Evolutionary conservation across 2,888 invertebrate species (phyloP).

Genomic region (Eilema caniola): DNA sequence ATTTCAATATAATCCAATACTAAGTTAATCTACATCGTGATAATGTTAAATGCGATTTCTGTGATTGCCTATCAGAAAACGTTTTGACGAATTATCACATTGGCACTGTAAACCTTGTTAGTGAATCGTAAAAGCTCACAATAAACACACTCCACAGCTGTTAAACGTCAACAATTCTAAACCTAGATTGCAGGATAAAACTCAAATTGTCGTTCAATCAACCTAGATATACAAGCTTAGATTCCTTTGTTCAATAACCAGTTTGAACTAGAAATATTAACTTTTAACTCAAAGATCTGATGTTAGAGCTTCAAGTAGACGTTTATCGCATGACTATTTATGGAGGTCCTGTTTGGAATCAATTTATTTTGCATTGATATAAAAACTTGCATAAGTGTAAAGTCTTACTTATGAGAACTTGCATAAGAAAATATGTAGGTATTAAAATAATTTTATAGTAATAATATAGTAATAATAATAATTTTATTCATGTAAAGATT

Average conservation of each 20-base stretch:
- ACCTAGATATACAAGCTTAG: slow-evolving; percentile 60
- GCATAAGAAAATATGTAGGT: background rate
- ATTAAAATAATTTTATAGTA: too few relatives aligned
- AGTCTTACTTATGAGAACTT: background rate
- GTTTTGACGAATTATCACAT: slow-evolving; percentile 18
- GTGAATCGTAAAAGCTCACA: slow-evolving; percentile 35
- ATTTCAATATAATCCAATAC: too few relatives aligned
- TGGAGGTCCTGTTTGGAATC: background rate
- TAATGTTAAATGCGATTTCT: background rate
- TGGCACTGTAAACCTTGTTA: slow-evolving; percentile 32
- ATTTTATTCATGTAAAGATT: too few relatives aligned
- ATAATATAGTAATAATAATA: background rate
- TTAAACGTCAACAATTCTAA: slow-evolving; percentile 52
- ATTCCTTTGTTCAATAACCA: slow-evolving; percentile 66
- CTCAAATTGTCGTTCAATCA: slow-evolving; percentile 70
- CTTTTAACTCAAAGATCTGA: slow-evolving; percentile 42
- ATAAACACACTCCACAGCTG: slow-evolving; percentile 50
- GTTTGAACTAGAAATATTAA: slow-evolving; percentile 45
- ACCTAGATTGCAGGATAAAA: slow-evolving; percentile 61
- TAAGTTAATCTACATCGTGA: background rate
- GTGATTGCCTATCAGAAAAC: slow-evolving; percentile 9
- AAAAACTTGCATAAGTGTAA: background rate
- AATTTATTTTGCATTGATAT: background rate
- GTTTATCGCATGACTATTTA: slow-evolving; percentile 10
- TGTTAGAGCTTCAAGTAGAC: slow-evolving; percentile 39